phyloP scores from a whole-genome alignment of 1,140 invertebrate genomes.

The Magallana ariakensis region DNA sequence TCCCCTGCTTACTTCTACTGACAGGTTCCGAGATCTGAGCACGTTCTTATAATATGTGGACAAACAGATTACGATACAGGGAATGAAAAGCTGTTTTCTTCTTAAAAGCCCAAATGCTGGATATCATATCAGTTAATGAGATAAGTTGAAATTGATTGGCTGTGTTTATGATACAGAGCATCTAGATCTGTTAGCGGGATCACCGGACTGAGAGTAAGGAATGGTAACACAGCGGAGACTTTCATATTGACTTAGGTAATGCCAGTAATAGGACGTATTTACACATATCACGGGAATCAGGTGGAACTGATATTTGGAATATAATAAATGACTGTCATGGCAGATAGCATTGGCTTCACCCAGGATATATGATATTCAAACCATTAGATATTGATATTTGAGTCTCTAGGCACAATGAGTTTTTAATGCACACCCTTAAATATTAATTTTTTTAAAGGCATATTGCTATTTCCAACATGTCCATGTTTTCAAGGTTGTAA shows the following conservation, averaged over 20 bases:
- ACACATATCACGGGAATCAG: constrained; percentile 33
- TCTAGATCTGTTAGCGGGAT: neutral
- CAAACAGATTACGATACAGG: constrained; percentile 25
- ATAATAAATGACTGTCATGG: constrained; percentile 32
- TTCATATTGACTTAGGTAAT: constrained; percentile 26
- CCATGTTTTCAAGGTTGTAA: neutral
- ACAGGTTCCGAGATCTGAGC: constrained; percentile 21
- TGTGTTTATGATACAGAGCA: constrained; percentile 8
- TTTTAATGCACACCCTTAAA: constrained; percentile 7
- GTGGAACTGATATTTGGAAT: constrained; percentile 31
- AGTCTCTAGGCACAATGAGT: neutral
- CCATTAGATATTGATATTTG: neutral
- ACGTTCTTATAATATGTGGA: constrained; percentile 9
- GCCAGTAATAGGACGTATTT: constrained; percentile 31
- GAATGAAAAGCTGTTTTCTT: constrained; percentile 10
- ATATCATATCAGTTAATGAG: constrained; percentile 23
- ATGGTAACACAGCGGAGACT: neutral
- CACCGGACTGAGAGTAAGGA: neutral
- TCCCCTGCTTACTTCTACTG: neutral
- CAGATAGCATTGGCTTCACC: neutral
- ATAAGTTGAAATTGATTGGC: neutral
- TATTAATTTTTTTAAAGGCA: neutral
- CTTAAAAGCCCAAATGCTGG: constrained; percentile 27
- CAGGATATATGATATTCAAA: constrained; percentile 26
- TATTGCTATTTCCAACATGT: constrained; percentile 13